Conservation (phyloP, 2,888 invertebrate species). For the Girardia tigrina region DNA sequence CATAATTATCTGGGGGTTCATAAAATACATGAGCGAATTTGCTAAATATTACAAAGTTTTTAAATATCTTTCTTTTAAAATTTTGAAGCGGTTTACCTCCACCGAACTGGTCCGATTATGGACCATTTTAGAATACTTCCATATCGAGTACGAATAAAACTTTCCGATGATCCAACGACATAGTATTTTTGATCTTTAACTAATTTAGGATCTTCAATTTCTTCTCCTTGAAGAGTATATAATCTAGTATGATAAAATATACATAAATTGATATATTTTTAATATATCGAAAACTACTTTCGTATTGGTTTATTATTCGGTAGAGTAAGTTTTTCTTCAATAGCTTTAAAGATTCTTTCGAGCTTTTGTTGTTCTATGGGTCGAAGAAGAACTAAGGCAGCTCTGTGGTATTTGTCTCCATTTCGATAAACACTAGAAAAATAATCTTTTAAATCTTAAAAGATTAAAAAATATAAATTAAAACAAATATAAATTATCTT, state of each 20-base stretch:
- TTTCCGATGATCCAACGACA: neutral
- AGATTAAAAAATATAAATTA: too few relatives aligned
- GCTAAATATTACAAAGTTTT: too few relatives aligned
- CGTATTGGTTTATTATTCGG: neutral
- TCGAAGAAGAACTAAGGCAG: neutral
- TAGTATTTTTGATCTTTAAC: neutral
- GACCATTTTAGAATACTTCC: neutral
- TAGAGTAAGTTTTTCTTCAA: neutral
- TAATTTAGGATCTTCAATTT: neutral
- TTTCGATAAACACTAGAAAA: neutral
- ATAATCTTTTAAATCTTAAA: too few relatives aligned
- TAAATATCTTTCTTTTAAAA: too few relatives aligned
- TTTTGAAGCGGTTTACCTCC: too few relatives aligned
- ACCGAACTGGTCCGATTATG: neutral
- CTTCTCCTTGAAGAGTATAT: neutral
- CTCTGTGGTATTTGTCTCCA: neutral
- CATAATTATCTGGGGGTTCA: too few relatives aligned
- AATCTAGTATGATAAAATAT: too few relatives aligned
- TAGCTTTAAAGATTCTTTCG: conserved; percentile 9
- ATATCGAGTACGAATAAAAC: too few relatives aligned
- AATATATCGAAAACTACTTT: neutral
- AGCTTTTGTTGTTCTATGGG: neutral
- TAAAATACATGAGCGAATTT: neutral
- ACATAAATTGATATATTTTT: too few relatives aligned
- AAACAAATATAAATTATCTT: too few relatives aligned